Evolutionary conservation across 2,888 invertebrate genomes (phyloP).

Genomic region (Proisotoma minuta): DNA sequence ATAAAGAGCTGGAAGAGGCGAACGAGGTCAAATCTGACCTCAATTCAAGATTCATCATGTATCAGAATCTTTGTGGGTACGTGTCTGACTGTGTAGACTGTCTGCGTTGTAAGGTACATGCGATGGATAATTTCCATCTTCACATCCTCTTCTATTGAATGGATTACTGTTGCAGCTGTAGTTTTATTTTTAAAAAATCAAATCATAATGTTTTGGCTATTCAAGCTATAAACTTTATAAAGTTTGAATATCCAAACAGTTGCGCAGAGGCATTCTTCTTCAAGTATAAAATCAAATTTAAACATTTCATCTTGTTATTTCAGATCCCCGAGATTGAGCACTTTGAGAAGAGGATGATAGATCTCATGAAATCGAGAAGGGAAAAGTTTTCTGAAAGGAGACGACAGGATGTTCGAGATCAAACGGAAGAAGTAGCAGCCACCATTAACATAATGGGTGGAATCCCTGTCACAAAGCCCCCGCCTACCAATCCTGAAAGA

Average conservation of each 20-base stretch:
- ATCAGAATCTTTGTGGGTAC: slow-evolving; percentile 76
- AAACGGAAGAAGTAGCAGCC: slow-evolving; percentile 75
- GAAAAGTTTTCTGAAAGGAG: slow-evolving; percentile 60
- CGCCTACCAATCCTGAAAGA: slow-evolving; percentile 60
- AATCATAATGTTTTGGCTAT: no score
- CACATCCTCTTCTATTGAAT: slow-evolving; percentile 35
- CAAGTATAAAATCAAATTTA: no score
- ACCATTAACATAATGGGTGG: slow-evolving; percentile 40
- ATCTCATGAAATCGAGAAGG: slow-evolving; percentile 56
- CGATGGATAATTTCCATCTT: slow-evolving; percentile 43
- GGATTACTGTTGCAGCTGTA: neutral
- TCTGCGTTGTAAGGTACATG: slow-evolving; percentile 86
- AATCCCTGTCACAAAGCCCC: slow-evolving; percentile 34
- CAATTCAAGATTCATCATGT: slow-evolving; percentile 81
- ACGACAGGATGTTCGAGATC: slow-evolving; percentile 87
- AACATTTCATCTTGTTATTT: slow-evolving; percentile 21
- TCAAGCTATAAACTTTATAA: neutral
- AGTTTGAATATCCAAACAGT: neutral
- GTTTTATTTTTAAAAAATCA: neutral
- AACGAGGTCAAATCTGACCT: slow-evolving; percentile 62
- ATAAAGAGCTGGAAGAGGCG: slow-evolving; percentile 54
- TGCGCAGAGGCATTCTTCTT: no score
- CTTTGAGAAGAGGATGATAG: slow-evolving; percentile 74
- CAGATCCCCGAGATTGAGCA: slow-evolving; percentile 67
- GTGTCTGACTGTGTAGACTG: slow-evolving; percentile 95